These are phyloP conservation scores for Nysson spinosus DNA, from an alignment of 2,888 invertebrate genomes.

Conservation along the genomic window DNA sequence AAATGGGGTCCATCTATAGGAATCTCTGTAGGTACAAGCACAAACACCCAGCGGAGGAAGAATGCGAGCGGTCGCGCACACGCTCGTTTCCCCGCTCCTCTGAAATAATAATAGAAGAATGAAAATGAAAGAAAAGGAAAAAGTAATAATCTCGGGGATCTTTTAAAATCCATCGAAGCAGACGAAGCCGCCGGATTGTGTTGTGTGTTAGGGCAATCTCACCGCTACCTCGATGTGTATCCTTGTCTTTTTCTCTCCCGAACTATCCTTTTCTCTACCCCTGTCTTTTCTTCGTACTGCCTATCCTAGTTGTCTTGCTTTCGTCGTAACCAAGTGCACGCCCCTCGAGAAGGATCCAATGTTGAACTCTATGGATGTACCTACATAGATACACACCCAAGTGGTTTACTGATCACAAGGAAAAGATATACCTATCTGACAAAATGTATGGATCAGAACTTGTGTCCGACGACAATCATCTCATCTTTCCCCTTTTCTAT, in stretches of 20 bases:
- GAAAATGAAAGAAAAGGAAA: conserved; percentile 73
- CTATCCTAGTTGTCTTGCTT: conserved; percentile 15
- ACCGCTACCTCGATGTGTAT: conserved; percentile 38
- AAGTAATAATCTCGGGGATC: conserved; percentile 78
- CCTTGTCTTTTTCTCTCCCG: conserved; percentile 8
- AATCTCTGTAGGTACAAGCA: conserved; percentile 33
- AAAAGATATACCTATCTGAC: conserved; percentile 18
- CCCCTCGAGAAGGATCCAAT: conserved; percentile 42
- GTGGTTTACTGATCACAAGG: conserved; percentile 5
- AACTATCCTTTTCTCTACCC: not conserved
- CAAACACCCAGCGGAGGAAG: not conserved
- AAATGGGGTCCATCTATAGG: no score
- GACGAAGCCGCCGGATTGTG: conserved; percentile 76
- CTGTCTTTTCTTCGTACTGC: conserved; percentile 9
- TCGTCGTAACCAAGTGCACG: conserved; percentile 26
- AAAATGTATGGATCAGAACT: conserved; percentile 23
- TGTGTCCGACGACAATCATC: conserved; percentile 36
- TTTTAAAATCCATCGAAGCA: conserved; percentile 78
- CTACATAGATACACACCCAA: not conserved
- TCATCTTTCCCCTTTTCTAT: conserved; percentile 9
- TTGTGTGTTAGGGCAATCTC: conserved; percentile 71
- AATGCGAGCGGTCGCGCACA: conserved; percentile 45
- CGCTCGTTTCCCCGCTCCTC: conserved; percentile 61
- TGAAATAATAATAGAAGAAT: conserved; percentile 74
- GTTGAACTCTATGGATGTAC: conserved; percentile 23